Evolutionary conservation across 2,888 invertebrate genomes (phyloP), one percentile per base, ranked within the genome.

Genomic region (Harmothoe impar): DNA sequence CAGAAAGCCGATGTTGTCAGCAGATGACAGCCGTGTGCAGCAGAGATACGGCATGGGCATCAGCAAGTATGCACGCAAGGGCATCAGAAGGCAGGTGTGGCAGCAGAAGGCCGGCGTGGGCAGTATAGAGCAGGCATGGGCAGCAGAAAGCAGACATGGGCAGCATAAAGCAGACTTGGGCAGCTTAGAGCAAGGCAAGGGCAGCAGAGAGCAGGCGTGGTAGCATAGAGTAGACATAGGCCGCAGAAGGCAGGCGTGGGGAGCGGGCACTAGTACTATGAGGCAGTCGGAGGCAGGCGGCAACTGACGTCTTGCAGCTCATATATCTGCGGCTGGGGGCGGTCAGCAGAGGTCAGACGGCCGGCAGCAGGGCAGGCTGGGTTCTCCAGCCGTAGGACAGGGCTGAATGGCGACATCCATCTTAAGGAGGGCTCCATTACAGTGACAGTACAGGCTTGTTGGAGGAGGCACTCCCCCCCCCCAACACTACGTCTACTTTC

Each of bases 391-490:
- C 81, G 17, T 7, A 43, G 81, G 17, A 43, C 81, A 5, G 81
- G 31, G 1, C 81, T 81, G n/a, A 81, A 81, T 81, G 81, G n/a
- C 25, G 81, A 35, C 81, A 81, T 81, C 81, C 81, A 81, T 81
- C 81, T 81, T 81, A 35, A 35, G 23, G 23, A 35, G n/a, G 81
- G 35, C 33, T 81, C 81, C 81, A 43, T 81, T 81, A 81, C 81
- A 81, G 23, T 15, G 35, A 43, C 81, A 81, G 15, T 81, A 35
- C 43, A 17, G 81, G 43, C 33, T 35, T 81, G 81, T 43, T 17
- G 43, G 23, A 7, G 77, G n/a, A 20, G 68, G 68, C 7, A 7
- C 17, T 0, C 29, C 1, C 20, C 5, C 62, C 23, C 62, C 62
- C 10, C 1, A 3, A 12, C 1, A 3, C 62, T 12, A 5, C 77